Conservation (phyloP, 2,888 invertebrate species). For the Drosophila recens region DNA sequence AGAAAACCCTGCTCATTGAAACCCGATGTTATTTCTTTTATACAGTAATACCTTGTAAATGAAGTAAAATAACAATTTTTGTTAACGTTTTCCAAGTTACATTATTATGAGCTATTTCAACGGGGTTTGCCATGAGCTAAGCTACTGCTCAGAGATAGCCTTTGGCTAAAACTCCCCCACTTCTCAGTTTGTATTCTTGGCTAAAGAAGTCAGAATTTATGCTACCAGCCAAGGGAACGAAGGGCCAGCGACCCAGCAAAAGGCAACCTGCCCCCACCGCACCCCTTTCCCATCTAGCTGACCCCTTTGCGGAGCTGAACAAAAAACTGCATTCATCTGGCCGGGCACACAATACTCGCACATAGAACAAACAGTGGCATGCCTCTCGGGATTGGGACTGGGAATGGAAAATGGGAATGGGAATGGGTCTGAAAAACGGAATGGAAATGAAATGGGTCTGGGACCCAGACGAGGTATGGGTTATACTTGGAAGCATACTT, state of each 20-base stretch:
- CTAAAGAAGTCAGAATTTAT: constrained; percentile 69
- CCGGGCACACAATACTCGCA: constrained; percentile 41
- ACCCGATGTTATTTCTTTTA: background rate
- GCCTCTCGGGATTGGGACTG: constrained; percentile 68
- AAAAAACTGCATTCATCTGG: constrained; percentile 71
- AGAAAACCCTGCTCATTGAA: too few relatives aligned
- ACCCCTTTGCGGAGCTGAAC: constrained; percentile 57
- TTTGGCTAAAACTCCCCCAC: constrained; percentile 26
- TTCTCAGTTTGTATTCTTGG: constrained; percentile 41
- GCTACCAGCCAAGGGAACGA: constrained; percentile 47
- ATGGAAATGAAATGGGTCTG: constrained; percentile 8
- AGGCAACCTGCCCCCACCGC: too few relatives aligned
- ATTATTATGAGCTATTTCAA: constrained; percentile 1
- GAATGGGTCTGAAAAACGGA: constrained; percentile 41
- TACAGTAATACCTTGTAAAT: background rate
- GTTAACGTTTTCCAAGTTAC: constrained; percentile 14
- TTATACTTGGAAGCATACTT: constrained; percentile 72
- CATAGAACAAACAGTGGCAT: constrained; percentile 67
- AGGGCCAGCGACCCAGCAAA: constrained; percentile 64
- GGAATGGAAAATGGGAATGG: constrained; percentile 34
- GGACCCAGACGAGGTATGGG: constrained; percentile 19
- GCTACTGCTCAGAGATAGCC: constrained; percentile 23
- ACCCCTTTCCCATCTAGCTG: constrained; percentile 21
- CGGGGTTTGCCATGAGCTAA: constrained; percentile 15
- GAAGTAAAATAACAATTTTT: constrained; percentile 29